Evolutionary conservation across 2,888 invertebrate genomes (phyloP).

Genomic region (Cryptops parisi): DNA sequence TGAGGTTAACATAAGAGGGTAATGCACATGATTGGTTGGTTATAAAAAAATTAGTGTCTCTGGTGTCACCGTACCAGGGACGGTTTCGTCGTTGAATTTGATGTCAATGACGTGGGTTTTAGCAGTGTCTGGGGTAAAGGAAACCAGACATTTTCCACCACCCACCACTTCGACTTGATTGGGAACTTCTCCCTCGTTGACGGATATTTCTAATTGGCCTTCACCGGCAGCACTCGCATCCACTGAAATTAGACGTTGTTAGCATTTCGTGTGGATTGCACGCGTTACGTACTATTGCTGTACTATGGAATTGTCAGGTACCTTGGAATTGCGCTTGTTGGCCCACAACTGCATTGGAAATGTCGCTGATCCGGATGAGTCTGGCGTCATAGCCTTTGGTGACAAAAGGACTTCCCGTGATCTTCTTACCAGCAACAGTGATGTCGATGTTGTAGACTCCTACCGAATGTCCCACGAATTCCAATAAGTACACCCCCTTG

Average conservation of each 20-base stretch:
- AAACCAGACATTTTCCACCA: slow-evolving; percentile 83
- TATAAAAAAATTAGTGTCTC: too few relatives aligned
- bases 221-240: slow-evolving; percentile 97
- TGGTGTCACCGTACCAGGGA: too few relatives aligned
- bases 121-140: slow-evolving; percentile 81
- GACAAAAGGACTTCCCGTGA: slow-evolving; percentile 76
- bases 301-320: too few relatives aligned
- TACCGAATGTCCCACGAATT: slow-evolving; percentile 85
- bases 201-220: slow-evolving; percentile 97
- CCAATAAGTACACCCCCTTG: slow-evolving; percentile 65
- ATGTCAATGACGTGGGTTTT: slow-evolving; percentile 88
- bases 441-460: slow-evolving; percentile 91
- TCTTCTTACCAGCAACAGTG: slow-evolving; percentile 70
- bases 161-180: slow-evolving; percentile 94
- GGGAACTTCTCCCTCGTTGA: slow-evolving; percentile 97
- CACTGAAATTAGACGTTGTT: slow-evolving; percentile 47
- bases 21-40: too few relatives aligned
- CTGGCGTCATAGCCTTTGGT: slow-evolving; percentile 92
- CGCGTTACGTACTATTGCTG: too few relatives aligned
- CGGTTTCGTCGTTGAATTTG: slow-evolving; percentile 88
- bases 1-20: slow-evolving; percentile 10
- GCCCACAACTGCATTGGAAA: slow-evolving; percentile 84
- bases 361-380: slow-evolving; percentile 84
- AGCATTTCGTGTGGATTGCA: too few relatives aligned
- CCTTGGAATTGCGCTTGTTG: slow-evolving; percentile 94